phyloP scores from a whole-genome alignment of 2,797 vertebrate species.

The Betta splendens region DNA sequence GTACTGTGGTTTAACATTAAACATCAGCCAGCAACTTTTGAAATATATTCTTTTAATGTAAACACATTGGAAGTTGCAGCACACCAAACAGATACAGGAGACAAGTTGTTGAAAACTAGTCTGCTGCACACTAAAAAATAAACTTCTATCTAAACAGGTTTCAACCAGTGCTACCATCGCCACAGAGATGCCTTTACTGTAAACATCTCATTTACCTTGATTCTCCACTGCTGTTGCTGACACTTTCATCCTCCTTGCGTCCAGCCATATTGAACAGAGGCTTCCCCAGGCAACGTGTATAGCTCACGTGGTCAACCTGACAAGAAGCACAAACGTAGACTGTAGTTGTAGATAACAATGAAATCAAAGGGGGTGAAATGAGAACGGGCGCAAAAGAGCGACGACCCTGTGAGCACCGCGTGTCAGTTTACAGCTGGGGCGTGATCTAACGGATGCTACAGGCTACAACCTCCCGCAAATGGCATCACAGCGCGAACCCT shows the following conservation, averaged over 20 bases:
- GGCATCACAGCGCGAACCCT: too few relatives aligned
- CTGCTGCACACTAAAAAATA: too few relatives aligned
- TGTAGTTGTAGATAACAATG: too few relatives aligned
- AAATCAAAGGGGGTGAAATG: too few relatives aligned
- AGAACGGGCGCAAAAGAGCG: too few relatives aligned
- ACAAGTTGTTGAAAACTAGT: too few relatives aligned
- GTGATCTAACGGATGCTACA: too few relatives aligned
- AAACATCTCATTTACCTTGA: slow-evolving; percentile 96
- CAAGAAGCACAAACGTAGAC: slow-evolving; percentile 24
- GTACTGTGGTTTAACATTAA: neutral
- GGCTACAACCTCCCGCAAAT: too few relatives aligned
- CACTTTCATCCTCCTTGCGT: slow-evolving; percentile 95
- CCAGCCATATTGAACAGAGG: slow-evolving; percentile 90
- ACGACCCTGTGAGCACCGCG: too few relatives aligned
- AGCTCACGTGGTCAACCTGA: slow-evolving; percentile 62
- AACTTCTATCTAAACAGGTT: neutral
- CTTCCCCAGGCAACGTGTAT: slow-evolving; percentile 42
- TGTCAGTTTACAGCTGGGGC: too few relatives aligned
- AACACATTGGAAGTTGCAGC: neutral
- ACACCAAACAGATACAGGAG: neutral
- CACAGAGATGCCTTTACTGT: too few relatives aligned
- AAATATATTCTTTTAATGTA: neutral
- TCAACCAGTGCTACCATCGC: neutral
- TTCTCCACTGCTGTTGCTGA: slow-evolving; percentile 95
- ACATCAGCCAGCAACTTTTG: neutral